These are phyloP conservation scores for Dolichomitus sp. DNA, from an alignment of 2,888 invertebrate species.

Conservation along the genomic window DNA sequence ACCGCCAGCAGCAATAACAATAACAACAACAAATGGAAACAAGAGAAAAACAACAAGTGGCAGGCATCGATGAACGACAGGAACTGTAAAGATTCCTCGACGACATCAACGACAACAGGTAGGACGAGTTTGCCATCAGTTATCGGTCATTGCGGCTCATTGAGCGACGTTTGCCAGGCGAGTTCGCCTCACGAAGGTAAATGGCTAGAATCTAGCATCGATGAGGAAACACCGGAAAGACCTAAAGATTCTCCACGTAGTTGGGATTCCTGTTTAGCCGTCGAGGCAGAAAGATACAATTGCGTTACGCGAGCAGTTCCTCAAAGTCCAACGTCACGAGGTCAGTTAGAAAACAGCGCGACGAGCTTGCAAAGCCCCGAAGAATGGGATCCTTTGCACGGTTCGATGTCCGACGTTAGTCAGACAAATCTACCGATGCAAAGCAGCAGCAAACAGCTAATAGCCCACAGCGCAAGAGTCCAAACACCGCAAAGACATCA, in stretches of 20 bases:
- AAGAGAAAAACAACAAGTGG: slow-evolving; percentile 77
- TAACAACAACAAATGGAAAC: slow-evolving; percentile 73
- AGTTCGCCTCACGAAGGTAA: slow-evolving; percentile 73
- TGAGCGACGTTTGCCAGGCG: slow-evolving; percentile 72
- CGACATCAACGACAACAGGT: background rate
- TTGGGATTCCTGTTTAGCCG: slow-evolving; percentile 72
- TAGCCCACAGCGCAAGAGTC: slow-evolving; percentile 92
- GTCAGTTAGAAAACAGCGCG: slow-evolving; percentile 37
- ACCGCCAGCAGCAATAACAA: background rate
- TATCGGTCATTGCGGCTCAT: slow-evolving; percentile 75
- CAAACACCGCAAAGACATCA: slow-evolving; percentile 93
- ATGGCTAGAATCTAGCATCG: slow-evolving; percentile 81
- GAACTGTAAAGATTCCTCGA: slow-evolving; percentile 75
- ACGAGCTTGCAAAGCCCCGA: slow-evolving; percentile 72
- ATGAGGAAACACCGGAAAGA: slow-evolving; percentile 71
- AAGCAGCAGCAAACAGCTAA: slow-evolving; percentile 87
- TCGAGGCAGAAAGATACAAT: slow-evolving; percentile 72
- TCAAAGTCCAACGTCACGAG: slow-evolving; percentile 74
- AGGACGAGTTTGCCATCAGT: slow-evolving; percentile 72
- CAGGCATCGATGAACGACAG: slow-evolving; percentile 82
- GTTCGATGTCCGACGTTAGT: slow-evolving; percentile 82
- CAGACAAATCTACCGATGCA: slow-evolving; percentile 75
- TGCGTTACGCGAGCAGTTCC: slow-evolving; percentile 70
- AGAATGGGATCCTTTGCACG: slow-evolving; percentile 78
- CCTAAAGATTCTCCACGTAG: slow-evolving; percentile 68